Conservation (phyloP, 1,140 invertebrate genomes). For the Chelonus insularis region DNA sequence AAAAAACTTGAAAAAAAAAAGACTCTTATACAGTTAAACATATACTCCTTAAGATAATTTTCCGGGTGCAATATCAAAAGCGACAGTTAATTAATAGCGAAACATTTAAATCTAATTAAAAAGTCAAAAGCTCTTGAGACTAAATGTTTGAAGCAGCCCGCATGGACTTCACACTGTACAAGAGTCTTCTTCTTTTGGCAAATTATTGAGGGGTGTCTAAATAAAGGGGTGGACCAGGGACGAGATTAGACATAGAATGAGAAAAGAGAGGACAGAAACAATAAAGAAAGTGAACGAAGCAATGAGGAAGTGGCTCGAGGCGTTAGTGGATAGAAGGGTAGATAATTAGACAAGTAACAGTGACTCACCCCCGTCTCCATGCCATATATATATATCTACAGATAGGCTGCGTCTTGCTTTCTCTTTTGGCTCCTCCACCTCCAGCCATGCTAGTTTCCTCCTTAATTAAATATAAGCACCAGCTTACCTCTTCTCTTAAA, state of each 20-base stretch:
- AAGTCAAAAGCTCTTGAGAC: too few relatives aligned
- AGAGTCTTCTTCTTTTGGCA: neutral
- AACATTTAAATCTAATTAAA: constrained; percentile 40
- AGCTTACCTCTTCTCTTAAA: constrained; percentile 38
- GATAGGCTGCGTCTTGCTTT: constrained; percentile 1
- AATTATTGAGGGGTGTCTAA: neutral
- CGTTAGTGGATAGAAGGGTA: constrained; percentile 35
- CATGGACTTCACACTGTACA: too few relatives aligned
- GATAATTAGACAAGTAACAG: constrained; percentile 54
- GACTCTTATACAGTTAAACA: too few relatives aligned
- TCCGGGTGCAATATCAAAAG: neutral
- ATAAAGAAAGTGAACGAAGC: constrained; percentile 2
- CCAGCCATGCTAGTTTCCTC: constrained; percentile 38
- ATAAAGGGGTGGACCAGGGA: neutral
- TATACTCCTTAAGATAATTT: too few relatives aligned
- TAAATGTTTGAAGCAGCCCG: constrained; percentile 7
- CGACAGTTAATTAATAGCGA: constrained; percentile 1
- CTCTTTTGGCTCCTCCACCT: constrained; percentile 6
- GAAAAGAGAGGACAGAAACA: constrained; percentile 2
- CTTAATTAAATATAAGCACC: constrained; percentile 54
- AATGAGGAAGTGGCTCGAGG: constrained; percentile 22
- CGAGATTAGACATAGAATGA: neutral
- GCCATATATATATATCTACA: neutral
- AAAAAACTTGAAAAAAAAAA: too few relatives aligned
- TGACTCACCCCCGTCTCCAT: constrained; percentile 20